Conservation (phyloP, 1,140 invertebrate genomes). For the Lasioglossum albipes region DNA sequence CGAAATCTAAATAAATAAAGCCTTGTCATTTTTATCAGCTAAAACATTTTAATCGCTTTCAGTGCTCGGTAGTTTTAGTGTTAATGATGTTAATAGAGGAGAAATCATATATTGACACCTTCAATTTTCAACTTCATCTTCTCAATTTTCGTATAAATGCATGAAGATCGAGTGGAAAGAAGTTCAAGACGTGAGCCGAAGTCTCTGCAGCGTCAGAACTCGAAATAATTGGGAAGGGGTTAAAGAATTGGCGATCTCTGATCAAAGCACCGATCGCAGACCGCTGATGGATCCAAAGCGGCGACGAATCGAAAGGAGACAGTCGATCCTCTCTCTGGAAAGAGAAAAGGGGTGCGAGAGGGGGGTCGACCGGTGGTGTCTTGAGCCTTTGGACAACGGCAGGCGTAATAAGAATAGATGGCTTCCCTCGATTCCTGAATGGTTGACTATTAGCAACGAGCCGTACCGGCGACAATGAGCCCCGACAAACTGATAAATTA, state of each 20-base stretch:
- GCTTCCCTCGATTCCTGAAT: constrained; percentile 65
- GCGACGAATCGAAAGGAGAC: constrained; percentile 1
- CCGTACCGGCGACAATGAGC: constrained; percentile 64
- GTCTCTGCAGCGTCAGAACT: too few relatives aligned
- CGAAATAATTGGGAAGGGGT: background rate
- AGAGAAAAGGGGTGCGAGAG: constrained; percentile 9
- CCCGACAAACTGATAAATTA: constrained; percentile 70
- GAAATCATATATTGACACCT: too few relatives aligned
- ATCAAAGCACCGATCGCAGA: background rate
- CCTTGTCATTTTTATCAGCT: too few relatives aligned
- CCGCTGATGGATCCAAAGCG: background rate
- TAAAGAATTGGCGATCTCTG: constrained; percentile 16
- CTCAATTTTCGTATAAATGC: too few relatives aligned
- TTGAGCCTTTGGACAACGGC: constrained; percentile 61
- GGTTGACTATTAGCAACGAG: constrained; percentile 66
- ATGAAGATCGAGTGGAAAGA: too few relatives aligned
- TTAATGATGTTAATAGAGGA: too few relatives aligned
- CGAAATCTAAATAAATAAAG: too few relatives aligned
- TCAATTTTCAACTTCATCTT: too few relatives aligned
- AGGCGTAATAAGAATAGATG: constrained; percentile 67
- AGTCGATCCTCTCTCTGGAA: background rate
- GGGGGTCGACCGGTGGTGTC: constrained; percentile 18
- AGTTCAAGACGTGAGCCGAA: too few relatives aligned
- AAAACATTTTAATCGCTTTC: too few relatives aligned
- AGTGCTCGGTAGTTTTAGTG: too few relatives aligned